phyloP scores from a whole-genome alignment of 2,888 invertebrate species.

The Tineola bisselliella region DNA sequence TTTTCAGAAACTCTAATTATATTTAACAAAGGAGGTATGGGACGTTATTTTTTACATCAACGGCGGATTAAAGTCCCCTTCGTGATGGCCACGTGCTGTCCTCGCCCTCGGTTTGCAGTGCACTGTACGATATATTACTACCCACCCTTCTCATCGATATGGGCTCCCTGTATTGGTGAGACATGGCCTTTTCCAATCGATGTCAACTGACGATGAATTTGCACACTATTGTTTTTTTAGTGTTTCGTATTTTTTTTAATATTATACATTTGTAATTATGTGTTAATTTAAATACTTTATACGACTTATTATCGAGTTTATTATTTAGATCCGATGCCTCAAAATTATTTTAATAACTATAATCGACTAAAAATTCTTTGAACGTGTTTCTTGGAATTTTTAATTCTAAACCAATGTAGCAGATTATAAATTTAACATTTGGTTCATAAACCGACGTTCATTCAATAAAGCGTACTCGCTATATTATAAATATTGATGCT shows the following conservation, averaged over 20 bases:
- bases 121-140: constrained; percentile 3
- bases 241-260: too few relatives aligned
- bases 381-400: too few relatives aligned
- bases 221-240: not conserved
- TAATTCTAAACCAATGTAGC: too few relatives aligned
- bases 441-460: too few relatives aligned
- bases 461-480: too few relatives aligned
- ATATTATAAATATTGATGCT: not conserved
- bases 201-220: not conserved
- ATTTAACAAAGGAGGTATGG: constrained; percentile 9
- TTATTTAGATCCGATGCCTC: too few relatives aligned
- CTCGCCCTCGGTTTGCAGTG: constrained; percentile 3
- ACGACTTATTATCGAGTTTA: too few relatives aligned
- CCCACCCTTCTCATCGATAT: not conserved
- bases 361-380: too few relatives aligned
- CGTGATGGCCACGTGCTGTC: constrained; percentile 14
- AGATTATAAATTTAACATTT: too few relatives aligned
- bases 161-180: not conserved
- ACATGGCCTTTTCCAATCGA: not conserved
- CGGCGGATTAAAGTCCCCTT: constrained; percentile 52
- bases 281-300: too few relatives aligned
- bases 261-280: too few relatives aligned
- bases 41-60: constrained; percentile 31
- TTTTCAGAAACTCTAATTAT: constrained; percentile 4
- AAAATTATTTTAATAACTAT: too few relatives aligned